Percentiles rank a stretch among this genome's conserved stretches.
phyloP scores from a whole-genome alignment of 2,113 vertebrate species.

The Aythya baeri region DNA sequence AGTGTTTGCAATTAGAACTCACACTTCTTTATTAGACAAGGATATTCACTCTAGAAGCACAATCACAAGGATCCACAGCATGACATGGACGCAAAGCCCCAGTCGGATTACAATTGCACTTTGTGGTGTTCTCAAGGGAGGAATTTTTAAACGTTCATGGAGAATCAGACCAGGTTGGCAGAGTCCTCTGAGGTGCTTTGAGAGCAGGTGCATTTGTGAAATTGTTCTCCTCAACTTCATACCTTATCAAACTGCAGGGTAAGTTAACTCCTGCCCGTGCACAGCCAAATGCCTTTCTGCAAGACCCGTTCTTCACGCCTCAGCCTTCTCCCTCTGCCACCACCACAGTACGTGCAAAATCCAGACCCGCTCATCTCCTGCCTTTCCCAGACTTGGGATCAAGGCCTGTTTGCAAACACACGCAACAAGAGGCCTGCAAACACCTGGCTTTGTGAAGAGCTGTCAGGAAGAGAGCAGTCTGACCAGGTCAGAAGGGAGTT shows the following conservation, averaged over 20 bases:
- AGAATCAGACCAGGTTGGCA: not conserved
- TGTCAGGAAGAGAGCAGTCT: not conserved
- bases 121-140: not conserved
- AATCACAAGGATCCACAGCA: not conserved
- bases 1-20: not conserved
- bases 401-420: not conserved
- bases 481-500: not conserved
- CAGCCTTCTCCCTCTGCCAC: not conserved
- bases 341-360: rapidly evolving
- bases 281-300: not conserved
- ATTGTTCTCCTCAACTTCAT: too few relatives aligned
- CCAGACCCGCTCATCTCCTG: not conserved
- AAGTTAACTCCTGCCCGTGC: not conserved
- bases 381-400: not conserved
- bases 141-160: not conserved
- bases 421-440: not conserved
- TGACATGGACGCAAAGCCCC: rapidly evolving
- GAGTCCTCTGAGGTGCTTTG: not conserved
- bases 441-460: not conserved
- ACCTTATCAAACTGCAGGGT: not conserved
- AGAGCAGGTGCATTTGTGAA: not conserved
- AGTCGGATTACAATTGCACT: not conserved
- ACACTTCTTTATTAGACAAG: not conserved
- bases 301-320: not conserved
- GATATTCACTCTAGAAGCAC: not conserved